Evolutionary conservation across 1,140 invertebrate genomes (phyloP), one percentile per base, ranked within the genome.

Genomic region (Euborellia annulipes): DNA sequence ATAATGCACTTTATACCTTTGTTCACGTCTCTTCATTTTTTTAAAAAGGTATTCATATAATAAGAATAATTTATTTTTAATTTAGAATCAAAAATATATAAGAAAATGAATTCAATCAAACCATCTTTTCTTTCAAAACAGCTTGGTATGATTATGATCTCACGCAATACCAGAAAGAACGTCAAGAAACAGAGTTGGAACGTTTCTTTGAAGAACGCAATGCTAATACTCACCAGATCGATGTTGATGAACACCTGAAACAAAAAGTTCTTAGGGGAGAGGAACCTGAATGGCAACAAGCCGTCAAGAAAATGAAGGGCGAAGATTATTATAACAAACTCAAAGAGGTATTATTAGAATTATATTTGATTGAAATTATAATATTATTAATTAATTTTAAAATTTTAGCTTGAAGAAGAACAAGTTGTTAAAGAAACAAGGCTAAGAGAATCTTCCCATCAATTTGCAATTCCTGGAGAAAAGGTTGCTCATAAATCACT

Each of bases 101-200:
- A 42, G 9, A 32, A 16, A 39, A 38, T 41, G 43, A 50, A 45
- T 34, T 19, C 46, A 45, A 49, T 59, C 44, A 42, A 49, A n/a
- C n/a, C n/a, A n/a, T n/a, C 48, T 50, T 58, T 58, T 59, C 61
- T 61, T 51, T 46, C 21, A 30, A 18, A 64, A 57, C 70, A 92
- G 88, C 88, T 45, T 92, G 88, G 87, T 92, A 93, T 68, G 88
- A 93, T 70, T 74, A 75, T 58, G 85, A 85, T 59, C 73, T 87
- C 56, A 73, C 78, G 51, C 75, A 77, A 59, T 90, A 89, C 62
- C 86, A 91, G 62, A 71, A 78, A 57, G 82, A 85, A 57, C 75
- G 85, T 47, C 70, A 81, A 65, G 82, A 84, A 56, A 85, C 78
- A 40, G 88, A 92, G 64, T 65, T 90, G 48, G 83, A 88, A 56